phyloP scores from a whole-genome alignment of 2,113 vertebrate genomes.

The Aldabrachelys gigantea region DNA sequence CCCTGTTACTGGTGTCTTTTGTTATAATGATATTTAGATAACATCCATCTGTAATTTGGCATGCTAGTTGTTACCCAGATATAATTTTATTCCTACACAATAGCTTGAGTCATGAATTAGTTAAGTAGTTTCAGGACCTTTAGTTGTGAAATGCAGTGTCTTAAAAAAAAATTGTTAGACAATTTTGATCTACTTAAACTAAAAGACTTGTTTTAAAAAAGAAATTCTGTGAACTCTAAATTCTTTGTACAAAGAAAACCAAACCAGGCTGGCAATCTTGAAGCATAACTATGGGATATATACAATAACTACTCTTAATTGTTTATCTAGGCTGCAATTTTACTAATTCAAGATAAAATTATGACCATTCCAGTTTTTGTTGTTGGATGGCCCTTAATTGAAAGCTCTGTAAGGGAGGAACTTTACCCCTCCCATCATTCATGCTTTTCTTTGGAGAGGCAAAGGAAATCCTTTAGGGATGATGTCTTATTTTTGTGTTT shows the following conservation, averaged over 20 bases:
- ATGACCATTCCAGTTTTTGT: too few relatives aligned
- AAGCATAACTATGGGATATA: neutral
- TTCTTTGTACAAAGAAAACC: too few relatives aligned
- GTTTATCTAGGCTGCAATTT: too few relatives aligned
- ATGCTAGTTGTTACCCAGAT: accelerated
- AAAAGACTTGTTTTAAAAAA: neutral
- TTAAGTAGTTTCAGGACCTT: accelerated
- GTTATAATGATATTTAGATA: neutral
- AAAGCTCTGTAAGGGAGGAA: neutral
- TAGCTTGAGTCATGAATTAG: accelerated
- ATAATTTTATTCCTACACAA: neutral
- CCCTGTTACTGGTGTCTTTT: neutral
- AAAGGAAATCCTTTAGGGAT: neutral
- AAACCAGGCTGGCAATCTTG: neutral
- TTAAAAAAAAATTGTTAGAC: accelerated
- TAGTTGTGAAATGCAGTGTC: accelerated
- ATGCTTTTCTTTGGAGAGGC: too few relatives aligned
- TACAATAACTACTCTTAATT: neutral
- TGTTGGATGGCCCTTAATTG: too few relatives aligned
- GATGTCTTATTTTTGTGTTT: neutral
- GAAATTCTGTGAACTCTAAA: too few relatives aligned
- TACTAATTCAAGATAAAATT: too few relatives aligned
- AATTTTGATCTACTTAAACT: neutral
- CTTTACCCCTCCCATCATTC: neutral
- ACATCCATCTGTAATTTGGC: accelerated